phyloP scores from a whole-genome alignment of 1,140 invertebrate species.

The Ceratosolen fusciceps region DNA sequence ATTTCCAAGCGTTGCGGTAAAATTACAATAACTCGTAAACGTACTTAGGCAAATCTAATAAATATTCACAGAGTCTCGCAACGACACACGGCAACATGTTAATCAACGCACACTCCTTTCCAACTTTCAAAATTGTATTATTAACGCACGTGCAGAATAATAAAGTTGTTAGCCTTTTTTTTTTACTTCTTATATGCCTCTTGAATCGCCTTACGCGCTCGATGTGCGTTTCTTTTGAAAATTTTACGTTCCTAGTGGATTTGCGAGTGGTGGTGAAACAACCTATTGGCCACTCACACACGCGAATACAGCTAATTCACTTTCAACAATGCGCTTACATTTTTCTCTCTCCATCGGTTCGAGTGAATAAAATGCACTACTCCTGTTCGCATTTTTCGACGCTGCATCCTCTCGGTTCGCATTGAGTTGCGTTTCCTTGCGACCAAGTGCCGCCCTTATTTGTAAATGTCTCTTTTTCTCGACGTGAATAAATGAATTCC shows the following conservation, averaged over 20 bases:
- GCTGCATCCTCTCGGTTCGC: neutral
- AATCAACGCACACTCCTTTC: neutral
- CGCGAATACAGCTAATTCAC: too few species aligned
- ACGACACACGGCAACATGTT: neutral
- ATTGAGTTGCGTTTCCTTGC: neutral
- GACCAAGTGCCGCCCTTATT: neutral
- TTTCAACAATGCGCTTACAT: too few species aligned
- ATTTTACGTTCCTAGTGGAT: neutral
- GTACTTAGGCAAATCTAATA: neutral
- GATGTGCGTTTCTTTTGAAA: neutral
- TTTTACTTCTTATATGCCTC: neutral
- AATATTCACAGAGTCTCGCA: constrained; percentile 18
- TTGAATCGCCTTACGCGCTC: neutral
- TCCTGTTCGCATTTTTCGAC: neutral
- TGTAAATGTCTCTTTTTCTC: neutral
- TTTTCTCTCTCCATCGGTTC: too few species aligned
- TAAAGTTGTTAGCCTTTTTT: neutral
- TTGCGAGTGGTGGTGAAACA: neutral
- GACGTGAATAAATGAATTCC: neutral
- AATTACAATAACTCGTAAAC: constrained; percentile 20
- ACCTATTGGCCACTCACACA: too few species aligned
- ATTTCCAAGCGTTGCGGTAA: constrained; percentile 14
- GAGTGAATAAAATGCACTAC: too few species aligned
- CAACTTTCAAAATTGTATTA: neutral
- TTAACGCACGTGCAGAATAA: neutral